Percentiles rank a stretch among this genome's conserved stretches.
These are phyloP conservation scores for Actinernus sp. DNA, from an alignment of 92 coral and sea anemone species.

Conservation along the genomic window DNA sequence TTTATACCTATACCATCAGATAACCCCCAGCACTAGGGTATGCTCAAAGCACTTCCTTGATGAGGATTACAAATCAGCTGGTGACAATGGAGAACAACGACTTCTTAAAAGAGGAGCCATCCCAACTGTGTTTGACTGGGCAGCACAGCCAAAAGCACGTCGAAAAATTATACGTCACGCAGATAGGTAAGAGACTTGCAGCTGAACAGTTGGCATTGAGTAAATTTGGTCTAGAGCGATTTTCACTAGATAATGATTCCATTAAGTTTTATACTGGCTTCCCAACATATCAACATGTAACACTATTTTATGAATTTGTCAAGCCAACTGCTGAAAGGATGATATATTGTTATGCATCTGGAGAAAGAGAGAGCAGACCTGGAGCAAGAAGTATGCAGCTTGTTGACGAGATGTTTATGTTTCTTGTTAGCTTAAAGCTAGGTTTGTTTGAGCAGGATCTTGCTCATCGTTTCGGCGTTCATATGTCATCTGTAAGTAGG, in stretches of 20 bases:
- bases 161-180: no score
- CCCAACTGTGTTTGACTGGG: no score
- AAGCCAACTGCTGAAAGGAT: conserved; percentile 28
- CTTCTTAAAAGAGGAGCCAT: no score
- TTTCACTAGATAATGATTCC: conserved; percentile 29
- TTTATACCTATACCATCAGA: no score
- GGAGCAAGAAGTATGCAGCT: conserved; percentile 17
- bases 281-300: conserved; percentile 27
- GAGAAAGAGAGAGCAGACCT: conserved; percentile 38
- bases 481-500: conserved; percentile 54
- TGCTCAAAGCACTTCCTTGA: no score
- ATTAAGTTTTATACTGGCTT: conserved; percentile 54
- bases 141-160: no score
- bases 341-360: conserved; percentile 47
- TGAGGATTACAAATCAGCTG: no score
- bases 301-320: conserved; percentile 16
- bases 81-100: no score
- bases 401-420: conserved; percentile 52
- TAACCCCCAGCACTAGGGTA: no score
- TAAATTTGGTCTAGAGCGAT: conserved; percentile 54
- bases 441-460: conserved; percentile 58
- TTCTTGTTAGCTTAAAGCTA: conserved; percentile 29
- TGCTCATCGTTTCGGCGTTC: conserved; percentile 56
- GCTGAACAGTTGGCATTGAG: conserved; percentile 27
- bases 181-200: no score